Conservation (phyloP, 2,113 vertebrate species). For the Litocranius walleri region DNA sequence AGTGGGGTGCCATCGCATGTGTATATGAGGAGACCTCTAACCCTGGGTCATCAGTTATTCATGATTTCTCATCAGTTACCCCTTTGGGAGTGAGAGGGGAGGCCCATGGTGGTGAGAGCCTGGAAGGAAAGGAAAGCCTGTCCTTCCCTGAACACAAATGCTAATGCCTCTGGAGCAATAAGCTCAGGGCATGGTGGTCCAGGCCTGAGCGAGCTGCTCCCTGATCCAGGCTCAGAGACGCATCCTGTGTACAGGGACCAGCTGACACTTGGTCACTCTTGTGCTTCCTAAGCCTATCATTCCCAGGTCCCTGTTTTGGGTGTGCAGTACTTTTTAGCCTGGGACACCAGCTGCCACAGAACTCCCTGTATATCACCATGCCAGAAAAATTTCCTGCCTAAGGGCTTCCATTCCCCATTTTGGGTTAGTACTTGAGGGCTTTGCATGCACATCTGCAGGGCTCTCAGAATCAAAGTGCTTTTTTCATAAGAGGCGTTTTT, state of each 20-base stretch:
- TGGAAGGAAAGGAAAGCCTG: not conserved
- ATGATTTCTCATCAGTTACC: not conserved
- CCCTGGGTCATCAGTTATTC: not conserved
- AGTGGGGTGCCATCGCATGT: too few species aligned
- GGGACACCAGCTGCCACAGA: not conserved
- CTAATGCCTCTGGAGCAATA: not conserved
- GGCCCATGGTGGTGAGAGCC: not conserved
- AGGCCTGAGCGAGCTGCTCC: not conserved
- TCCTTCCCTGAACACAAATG: not conserved
- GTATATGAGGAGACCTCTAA: not conserved
- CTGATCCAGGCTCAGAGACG: not conserved
- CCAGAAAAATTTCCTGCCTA: not conserved
- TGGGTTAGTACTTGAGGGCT: not conserved
- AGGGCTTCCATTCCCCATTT: not conserved
- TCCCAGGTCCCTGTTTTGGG: not conserved
- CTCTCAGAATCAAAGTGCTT: not conserved
- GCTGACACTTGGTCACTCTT: not conserved
- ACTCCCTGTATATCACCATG: not conserved
- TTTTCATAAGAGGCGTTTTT: not conserved
- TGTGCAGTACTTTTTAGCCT: not conserved
- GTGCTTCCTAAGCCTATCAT: not conserved
- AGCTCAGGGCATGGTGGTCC: not conserved
- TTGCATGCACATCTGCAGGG: not conserved
- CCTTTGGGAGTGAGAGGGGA: not conserved
- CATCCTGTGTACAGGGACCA: not conserved